Conservation (phyloP, 2,888 invertebrate species). For the Ceratothoa steindachneri region DNA sequence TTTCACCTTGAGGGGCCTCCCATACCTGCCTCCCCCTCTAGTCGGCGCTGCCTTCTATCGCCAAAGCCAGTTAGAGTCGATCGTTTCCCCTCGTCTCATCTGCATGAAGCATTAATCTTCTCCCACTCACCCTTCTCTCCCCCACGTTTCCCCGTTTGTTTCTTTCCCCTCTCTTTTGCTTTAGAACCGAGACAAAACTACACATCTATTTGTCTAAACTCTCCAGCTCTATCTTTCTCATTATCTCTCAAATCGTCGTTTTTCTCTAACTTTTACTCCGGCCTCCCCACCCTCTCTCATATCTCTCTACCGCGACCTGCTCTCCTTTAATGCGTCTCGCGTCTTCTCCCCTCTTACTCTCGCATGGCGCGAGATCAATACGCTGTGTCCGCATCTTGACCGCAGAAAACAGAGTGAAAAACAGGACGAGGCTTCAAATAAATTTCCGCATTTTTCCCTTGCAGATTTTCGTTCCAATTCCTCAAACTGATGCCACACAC, state of each 20-base stretch:
- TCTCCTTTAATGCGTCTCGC: background rate
- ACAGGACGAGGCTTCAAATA: background rate
- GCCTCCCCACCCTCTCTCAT: background rate
- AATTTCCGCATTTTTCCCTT: background rate
- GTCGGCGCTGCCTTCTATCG: background rate
- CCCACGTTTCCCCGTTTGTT: background rate
- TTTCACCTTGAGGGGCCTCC: background rate
- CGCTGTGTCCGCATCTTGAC: background rate
- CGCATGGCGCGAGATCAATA: background rate
- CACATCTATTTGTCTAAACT: no score
- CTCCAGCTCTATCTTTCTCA: background rate
- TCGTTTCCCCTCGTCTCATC: background rate
- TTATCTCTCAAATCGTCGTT: background rate
- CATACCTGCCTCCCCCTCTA: background rate
- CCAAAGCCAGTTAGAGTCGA: background rate
- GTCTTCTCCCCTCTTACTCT: no score
- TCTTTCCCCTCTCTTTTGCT: conserved; percentile 5
- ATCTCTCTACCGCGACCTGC: background rate
- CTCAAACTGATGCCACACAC: no score
- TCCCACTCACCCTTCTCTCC: background rate
- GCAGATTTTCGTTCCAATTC: no score
- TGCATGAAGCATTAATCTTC: background rate
- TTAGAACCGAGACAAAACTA: no score
- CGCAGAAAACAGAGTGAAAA: background rate
- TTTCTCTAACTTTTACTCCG: no score